Percentiles rank a stretch among this genome's conserved stretches.
phyloP scores from a whole-genome alignment of 2,888 invertebrate genomes.

The Synergus itoensis region DNA sequence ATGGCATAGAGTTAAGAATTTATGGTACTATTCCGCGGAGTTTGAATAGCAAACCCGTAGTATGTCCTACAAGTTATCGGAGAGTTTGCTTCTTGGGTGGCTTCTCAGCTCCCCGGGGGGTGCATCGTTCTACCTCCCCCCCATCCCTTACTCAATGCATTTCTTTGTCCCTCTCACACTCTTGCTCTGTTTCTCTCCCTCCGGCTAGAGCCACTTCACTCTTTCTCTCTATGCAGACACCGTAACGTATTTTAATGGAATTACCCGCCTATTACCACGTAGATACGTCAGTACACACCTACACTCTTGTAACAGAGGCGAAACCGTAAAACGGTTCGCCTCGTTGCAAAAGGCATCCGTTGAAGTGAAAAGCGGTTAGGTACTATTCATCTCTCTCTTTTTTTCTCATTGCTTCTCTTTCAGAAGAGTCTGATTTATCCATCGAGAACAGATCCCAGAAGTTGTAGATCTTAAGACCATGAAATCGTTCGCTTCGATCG shows the following conservation, averaged over 20 bases:
- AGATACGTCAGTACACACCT: constrained; percentile 59
- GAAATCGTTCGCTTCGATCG: constrained; percentile 1
- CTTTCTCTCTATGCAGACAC: constrained; percentile 59
- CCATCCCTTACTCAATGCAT: constrained; percentile 51
- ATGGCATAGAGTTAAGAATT: constrained; percentile 64
- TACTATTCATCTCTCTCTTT: not conserved
- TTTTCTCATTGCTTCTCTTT: not conserved
- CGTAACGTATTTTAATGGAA: constrained; percentile 70
- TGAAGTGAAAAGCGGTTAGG: constrained; percentile 45
- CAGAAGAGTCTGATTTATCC: constrained; percentile 5
- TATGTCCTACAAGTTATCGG: constrained; percentile 73
- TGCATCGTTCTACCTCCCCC: constrained; percentile 63
- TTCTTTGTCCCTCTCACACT: constrained; percentile 50
- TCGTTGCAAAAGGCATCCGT: constrained; percentile 36
- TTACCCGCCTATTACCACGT: constrained; percentile 69
- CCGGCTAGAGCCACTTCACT: constrained; percentile 52
- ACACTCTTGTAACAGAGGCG: constrained; percentile 50
- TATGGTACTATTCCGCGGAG: constrained; percentile 67
- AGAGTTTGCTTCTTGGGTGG: constrained; percentile 75
- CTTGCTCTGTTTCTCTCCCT: constrained; percentile 47
- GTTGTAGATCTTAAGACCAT: not conserved
- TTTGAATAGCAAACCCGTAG: constrained; percentile 68
- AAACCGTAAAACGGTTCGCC: constrained; percentile 39
- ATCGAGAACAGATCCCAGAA: not conserved
- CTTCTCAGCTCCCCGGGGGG: constrained; percentile 73